Evolutionary conservation across 2,888 invertebrate species (phyloP), one percentile per base, ranked within the genome.

Genomic region (Meteorus cinctellus): DNA sequence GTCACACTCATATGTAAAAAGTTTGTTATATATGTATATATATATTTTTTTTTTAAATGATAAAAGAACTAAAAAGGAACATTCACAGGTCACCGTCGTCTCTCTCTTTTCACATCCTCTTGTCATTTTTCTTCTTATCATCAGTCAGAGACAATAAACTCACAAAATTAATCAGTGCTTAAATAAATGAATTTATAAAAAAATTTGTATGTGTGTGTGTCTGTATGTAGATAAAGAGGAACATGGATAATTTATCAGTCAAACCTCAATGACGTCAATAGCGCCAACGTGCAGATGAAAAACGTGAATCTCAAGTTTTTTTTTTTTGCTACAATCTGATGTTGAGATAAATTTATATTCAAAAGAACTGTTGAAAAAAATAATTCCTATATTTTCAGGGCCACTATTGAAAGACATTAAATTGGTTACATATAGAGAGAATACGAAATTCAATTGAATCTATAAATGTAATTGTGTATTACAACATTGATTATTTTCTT

Each of bases 181-280:
- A 66, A 75, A 63, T 63, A 63, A 41, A 34, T 34, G 8, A 34
- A 41, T 12, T 12, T 41, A 41, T 41, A 41, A 12, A 41, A 12
- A 8, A 12, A 41, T 41, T 41, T 63, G 27, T 63, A 8, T 63
- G 19, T 62, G 27, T 63, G 10, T 62, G 19, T 62, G 5, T 31
- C 3, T 62, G 4, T 16, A 75, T 75, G 48, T 62, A 71, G 65
- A 67, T 34, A 71, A 72, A 27, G 14, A 71, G 66, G 29, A 75
- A 66, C 24, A 41, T 31, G 24, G 65, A 55, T 48, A 48, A 75
- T 59, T 75, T 72, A 75, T 75, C 75, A 72, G 75, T 55, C 19
- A 19, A 19, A 55, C 19, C 36, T 65, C 60, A 59, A 67, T 71
- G 75, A 75, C 75, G 75, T 75, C 75, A 75, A 75, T 71, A 45